A percentile compares a stretch with the other conserved stretches of the same genome.
phyloP scores from a whole-genome alignment of 1,140 invertebrate species.

The Zaprionus kolodkinae region DNA sequence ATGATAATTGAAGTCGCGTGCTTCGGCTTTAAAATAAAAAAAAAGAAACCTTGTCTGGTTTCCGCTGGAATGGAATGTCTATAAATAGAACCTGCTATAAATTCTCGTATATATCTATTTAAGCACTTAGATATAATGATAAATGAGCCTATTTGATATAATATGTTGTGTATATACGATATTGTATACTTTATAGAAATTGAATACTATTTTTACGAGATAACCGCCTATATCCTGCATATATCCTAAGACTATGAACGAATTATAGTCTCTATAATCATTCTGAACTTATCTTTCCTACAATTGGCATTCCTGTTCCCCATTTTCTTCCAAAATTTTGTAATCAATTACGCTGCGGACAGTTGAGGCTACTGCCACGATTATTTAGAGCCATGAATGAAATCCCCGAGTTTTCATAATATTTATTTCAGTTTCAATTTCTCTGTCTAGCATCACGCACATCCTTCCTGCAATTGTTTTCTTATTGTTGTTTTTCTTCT shows the following conservation, averaged over 20 bases:
- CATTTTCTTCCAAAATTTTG: neutral
- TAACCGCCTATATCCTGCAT: too few species aligned
- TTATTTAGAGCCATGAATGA: neutral
- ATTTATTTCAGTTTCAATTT: slow-evolving; percentile 48
- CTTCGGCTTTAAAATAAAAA: neutral
- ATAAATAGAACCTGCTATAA: neutral
- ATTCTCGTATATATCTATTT: neutral
- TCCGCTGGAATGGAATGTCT: neutral
- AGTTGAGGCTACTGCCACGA: neutral
- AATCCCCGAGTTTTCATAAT: slow-evolving; percentile 15
- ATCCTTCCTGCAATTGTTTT: slow-evolving; percentile 47
- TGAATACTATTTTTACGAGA: too few species aligned
- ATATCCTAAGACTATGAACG: too few species aligned
- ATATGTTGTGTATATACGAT: neutral
- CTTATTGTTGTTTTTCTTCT: slow-evolving; percentile 43
- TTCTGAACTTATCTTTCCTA: too few species aligned
- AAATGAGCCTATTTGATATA: neutral
- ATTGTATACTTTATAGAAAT: neutral
- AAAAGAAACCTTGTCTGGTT: neutral
- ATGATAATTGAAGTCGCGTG: slow-evolving; percentile 15
- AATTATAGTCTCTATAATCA: too few species aligned
- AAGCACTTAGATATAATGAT: neutral
- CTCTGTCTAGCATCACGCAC: slow-evolving; percentile 19
- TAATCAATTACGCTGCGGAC: neutral
- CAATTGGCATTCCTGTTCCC: too few species aligned